A percentile compares a stretch with the other conserved stretches of the same genome.
Evolutionary conservation across 2,797 vertebrate species (phyloP).

Genomic region (Furcifer pardalis): DNA sequence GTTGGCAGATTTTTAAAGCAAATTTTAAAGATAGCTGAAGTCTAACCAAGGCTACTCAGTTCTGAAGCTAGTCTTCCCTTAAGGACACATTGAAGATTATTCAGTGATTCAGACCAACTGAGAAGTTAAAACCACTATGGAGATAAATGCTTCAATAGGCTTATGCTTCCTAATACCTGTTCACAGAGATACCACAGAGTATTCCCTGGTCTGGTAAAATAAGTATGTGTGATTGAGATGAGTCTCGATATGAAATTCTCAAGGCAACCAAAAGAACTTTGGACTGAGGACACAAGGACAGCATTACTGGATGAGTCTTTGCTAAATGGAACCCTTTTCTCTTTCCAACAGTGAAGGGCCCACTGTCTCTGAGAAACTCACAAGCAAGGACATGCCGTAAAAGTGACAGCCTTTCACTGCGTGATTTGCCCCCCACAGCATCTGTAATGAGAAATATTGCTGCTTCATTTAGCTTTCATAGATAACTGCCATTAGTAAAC

Average conservation of each 20-base stretch:
- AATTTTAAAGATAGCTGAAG: not conserved
- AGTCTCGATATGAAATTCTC: not conserved
- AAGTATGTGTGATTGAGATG: not conserved
- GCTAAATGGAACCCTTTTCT: not conserved
- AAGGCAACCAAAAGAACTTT: not conserved
- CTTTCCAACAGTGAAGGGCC: not conserved
- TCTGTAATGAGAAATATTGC: not conserved
- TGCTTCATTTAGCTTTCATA: not conserved
- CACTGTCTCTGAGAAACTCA: not conserved
- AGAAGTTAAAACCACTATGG: not conserved
- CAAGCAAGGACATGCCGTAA: not conserved
- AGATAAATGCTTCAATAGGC: not conserved
- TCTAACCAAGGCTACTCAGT: not conserved
- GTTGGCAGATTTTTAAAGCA: too few species aligned
- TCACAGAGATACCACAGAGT: not conserved
- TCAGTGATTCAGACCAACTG: not conserved
- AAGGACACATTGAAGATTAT: not conserved
- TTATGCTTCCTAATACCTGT: not conserved
- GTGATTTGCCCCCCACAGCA: not conserved
- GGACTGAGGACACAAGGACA: not conserved
- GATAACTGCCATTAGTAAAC: not conserved
- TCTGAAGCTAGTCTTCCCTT: conserved; percentile 3
- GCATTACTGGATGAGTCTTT: not conserved
- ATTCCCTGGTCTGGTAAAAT: not conserved
- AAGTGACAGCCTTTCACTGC: not conserved